Evolutionary conservation across 1,140 invertebrate species (phyloP).

Genomic region (Euura lappo): DNA sequence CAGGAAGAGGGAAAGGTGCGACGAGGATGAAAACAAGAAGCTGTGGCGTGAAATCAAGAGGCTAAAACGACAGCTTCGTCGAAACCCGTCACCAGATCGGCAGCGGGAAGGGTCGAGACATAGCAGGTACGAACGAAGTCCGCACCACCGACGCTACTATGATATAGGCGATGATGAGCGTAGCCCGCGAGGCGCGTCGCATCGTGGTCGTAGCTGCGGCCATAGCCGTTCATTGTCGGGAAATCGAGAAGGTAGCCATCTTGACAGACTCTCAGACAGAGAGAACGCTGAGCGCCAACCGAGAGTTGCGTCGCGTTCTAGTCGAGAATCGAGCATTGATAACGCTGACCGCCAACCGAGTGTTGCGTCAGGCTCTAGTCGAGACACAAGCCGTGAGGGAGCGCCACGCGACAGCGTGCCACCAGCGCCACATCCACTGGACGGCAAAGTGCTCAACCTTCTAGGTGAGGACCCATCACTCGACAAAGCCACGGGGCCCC

Average conservation of each 20-base stretch:
- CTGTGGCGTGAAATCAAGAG: too few relatives aligned
- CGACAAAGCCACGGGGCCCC: conserved; percentile 11
- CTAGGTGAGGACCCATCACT: not conserved
- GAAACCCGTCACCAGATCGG: too few relatives aligned
- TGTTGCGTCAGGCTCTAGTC: not conserved
- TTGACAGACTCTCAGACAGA: too few relatives aligned
- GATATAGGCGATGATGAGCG: not conserved
- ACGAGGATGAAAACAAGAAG: too few relatives aligned
- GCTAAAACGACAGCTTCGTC: too few relatives aligned
- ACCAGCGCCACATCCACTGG: not conserved
- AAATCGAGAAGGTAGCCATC: not conserved
- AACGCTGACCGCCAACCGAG: not conserved
- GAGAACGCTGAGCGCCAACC: not conserved
- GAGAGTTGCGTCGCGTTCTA: not conserved
- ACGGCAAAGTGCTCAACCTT: not conserved
- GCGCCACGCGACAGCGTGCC: not conserved
- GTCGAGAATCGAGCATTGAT: not conserved
- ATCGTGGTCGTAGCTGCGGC: not conserved
- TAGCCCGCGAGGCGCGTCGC: not conserved
- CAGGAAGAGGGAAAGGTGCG: too few relatives aligned
- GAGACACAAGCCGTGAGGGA: not conserved
- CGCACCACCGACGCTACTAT: too few relatives aligned
- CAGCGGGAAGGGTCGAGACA: too few relatives aligned
- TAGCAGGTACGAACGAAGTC: too few relatives aligned
- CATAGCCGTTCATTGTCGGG: not conserved